A percentile compares a stretch with the other conserved stretches of the same genome.
Conservation (phyloP, 2,888 invertebrate species). For the Tetramorium bicarinatum region DNA sequence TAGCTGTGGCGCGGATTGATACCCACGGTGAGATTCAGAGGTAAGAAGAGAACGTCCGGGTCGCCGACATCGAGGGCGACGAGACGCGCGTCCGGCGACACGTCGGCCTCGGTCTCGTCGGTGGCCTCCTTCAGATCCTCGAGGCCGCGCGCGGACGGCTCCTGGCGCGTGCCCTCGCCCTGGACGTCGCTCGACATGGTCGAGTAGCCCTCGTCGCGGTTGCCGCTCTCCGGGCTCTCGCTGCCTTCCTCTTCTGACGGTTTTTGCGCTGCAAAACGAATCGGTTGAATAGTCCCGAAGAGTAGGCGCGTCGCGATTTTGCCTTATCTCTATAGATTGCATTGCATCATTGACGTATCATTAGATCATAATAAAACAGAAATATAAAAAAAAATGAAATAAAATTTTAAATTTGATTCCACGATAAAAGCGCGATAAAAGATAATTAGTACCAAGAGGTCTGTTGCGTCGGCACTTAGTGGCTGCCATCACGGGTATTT, state of each 20-base stretch:
- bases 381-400: neutral
- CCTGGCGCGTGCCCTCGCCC: constrained; percentile 89
- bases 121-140: constrained; percentile 92
- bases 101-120: constrained; percentile 90
- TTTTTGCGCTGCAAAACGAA: constrained; percentile 85
- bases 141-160: constrained; percentile 88
- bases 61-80: constrained; percentile 89
- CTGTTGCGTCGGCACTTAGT: constrained; percentile 86
- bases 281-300: neutral
- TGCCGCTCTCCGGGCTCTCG: constrained; percentile 92
- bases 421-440: neutral
- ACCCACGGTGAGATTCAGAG: constrained; percentile 89
- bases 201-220: constrained; percentile 94
- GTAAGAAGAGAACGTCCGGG: constrained; percentile 90
- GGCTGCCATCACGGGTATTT: constrained; percentile 88
- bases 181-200: constrained; percentile 95
- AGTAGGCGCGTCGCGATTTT: neutral
- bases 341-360: neutral
- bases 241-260: constrained; percentile 91
- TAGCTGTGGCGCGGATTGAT: constrained; percentile 91
- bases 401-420: neutral
- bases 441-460: constrained; percentile 84
- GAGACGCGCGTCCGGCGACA: constrained; percentile 86
- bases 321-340: neutral
- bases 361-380: neutral